Evolutionary conservation across 1,140 invertebrate genomes (phyloP).

Genomic region (Chrysopa pallens): DNA sequence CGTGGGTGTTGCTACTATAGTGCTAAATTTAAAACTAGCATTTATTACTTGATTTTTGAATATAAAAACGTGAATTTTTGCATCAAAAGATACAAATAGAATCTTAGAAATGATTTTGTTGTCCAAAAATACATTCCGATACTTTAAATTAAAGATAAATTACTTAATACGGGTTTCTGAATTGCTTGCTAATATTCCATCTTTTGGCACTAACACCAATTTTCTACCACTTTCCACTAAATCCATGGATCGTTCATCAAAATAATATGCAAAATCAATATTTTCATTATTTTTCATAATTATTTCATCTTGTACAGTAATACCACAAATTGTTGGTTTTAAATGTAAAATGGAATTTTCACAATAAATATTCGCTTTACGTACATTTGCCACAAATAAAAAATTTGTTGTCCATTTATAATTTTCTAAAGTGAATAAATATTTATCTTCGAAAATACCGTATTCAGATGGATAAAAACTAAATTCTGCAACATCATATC

Average conservation of each 20-base stretch:
- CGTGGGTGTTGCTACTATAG: too few relatives aligned
- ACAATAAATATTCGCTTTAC: neutral
- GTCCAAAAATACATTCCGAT: too few relatives aligned
- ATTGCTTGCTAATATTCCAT: neutral
- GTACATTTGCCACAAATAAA: slow-evolving; percentile 1
- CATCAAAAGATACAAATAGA: too few relatives aligned
- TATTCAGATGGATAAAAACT: neutral
- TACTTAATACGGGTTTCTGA: neutral
- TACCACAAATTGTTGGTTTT: neutral
- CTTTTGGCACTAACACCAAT: neutral
- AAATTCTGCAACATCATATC: neutral
- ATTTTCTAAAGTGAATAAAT: neutral
- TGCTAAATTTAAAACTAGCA: too few relatives aligned
- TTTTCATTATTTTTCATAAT: neutral
- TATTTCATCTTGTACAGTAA: neutral
- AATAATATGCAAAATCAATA: neutral
- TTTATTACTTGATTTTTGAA: too few relatives aligned
- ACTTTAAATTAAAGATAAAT: too few relatives aligned
- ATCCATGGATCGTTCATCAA: neutral
- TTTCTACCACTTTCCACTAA: neutral
- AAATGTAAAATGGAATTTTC: neutral
- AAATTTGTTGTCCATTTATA: neutral
- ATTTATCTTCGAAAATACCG: neutral
- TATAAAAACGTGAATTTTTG: too few relatives aligned
- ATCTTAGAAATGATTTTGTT: too few relatives aligned